phyloP scores from a whole-genome alignment of 2,888 invertebrate species.

The Aricia artaxerxes region DNA sequence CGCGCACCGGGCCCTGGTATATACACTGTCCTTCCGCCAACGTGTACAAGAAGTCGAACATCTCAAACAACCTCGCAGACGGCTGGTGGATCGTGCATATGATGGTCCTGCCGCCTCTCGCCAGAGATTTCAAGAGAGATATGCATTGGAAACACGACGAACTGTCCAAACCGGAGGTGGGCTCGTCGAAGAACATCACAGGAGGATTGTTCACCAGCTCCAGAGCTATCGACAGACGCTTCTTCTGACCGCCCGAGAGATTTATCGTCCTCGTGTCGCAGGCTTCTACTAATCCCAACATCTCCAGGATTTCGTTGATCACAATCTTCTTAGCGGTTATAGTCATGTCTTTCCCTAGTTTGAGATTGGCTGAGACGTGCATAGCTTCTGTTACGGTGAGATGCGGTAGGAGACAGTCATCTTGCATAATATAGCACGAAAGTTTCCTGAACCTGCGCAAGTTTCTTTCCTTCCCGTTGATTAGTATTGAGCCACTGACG shows the following conservation, averaged over 20 bases:
- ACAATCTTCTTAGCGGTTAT: slow-evolving; percentile 87
- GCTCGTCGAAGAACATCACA: slow-evolving; percentile 98
- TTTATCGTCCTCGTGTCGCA: slow-evolving; percentile 88
- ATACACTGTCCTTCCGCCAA: slow-evolving; percentile 96
- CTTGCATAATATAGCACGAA: slow-evolving; percentile 98
- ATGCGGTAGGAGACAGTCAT: slow-evolving; percentile 93
- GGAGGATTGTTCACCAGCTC: slow-evolving; percentile 98
- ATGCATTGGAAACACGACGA: slow-evolving; percentile 97
- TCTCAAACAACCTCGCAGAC: slow-evolving; percentile 96
- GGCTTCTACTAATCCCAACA: slow-evolving; percentile 89
- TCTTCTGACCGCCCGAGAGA: slow-evolving; percentile 94
- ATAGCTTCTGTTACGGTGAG: slow-evolving; percentile 95
- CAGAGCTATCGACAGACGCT: slow-evolving; percentile 93
- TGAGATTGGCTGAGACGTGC: slow-evolving; percentile 95
- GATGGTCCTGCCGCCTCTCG: slow-evolving; percentile 93
- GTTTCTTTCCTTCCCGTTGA: slow-evolving; percentile 93
- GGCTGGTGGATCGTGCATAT: slow-evolving; percentile 99
- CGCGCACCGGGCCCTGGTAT: slow-evolving; percentile 91
- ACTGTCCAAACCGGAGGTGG: slow-evolving; percentile 95
- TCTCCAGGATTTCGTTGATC: slow-evolving; percentile 92
- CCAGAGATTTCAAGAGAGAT: slow-evolving; percentile 91
- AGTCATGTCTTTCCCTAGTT: slow-evolving; percentile 90
- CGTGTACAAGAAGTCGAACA: slow-evolving; percentile 96
- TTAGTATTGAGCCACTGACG: slow-evolving; percentile 90
- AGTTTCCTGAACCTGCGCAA: slow-evolving; percentile 93